These are phyloP conservation scores for Indicator maculatus DNA, from an alignment of 2,113 vertebrate genomes.

Conservation along the genomic window DNA sequence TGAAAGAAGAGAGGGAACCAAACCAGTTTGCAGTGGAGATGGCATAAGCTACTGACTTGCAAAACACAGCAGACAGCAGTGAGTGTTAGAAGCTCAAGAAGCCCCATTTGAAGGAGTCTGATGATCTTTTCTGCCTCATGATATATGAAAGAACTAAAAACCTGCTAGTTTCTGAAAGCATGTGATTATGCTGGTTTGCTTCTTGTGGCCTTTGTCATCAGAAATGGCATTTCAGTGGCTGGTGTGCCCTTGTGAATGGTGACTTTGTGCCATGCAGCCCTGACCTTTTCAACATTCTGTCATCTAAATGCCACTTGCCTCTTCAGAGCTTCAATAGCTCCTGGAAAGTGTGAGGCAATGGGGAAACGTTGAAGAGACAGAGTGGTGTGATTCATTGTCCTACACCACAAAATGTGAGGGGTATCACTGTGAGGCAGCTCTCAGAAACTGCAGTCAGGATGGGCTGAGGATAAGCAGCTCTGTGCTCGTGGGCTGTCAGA, in stretches of 20 bases:
- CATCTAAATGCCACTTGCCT: background rate
- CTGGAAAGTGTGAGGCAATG: slow-evolving; percentile 11
- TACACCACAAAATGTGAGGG: background rate
- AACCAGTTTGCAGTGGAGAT: background rate
- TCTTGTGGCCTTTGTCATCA: slow-evolving; percentile 1
- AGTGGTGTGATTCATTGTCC: background rate
- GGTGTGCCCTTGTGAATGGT: background rate
- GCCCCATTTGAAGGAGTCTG: background rate
- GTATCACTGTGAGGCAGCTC: background rate
- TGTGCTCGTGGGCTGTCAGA: background rate
- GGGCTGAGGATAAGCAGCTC: background rate
- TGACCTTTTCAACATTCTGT: slow-evolving; percentile 50
- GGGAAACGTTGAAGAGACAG: background rate
- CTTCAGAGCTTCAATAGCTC: slow-evolving; percentile 24
- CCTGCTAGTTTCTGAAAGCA: slow-evolving; percentile 12
- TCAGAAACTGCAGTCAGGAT: background rate
- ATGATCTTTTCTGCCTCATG: background rate
- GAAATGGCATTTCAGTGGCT: slow-evolving; percentile 34
- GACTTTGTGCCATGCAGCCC: background rate
- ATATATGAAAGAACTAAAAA: slow-evolving; percentile 38
- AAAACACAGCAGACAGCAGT: background rate
- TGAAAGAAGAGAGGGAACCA: background rate
- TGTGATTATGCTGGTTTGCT: background rate
- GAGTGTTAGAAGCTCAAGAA: background rate
- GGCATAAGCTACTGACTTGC: background rate